Evolutionary conservation across 2,113 vertebrate genomes (phyloP).

Genomic region (Emydura subglobosa): DNA sequence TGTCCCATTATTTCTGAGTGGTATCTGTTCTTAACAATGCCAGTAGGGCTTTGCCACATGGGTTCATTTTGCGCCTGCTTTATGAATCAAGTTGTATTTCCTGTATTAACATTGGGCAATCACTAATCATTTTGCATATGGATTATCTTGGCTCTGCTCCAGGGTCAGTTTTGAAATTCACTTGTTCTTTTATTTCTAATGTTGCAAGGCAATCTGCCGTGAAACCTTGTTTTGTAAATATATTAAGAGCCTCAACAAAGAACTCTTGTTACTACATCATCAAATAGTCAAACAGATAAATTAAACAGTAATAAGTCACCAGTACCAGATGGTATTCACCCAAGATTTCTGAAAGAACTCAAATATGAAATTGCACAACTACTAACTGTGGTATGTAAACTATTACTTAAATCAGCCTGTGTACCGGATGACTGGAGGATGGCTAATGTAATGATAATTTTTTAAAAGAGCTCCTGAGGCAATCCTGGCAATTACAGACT

Average conservation of each 20-base stretch:
- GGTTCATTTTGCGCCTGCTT: neutral
- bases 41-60: neutral
- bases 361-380: neutral
- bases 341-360: neutral
- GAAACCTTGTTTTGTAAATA: neutral
- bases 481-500: neutral
- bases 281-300: neutral
- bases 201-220: slow-evolving; percentile 46
- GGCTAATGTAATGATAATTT: neutral
- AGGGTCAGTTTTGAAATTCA: slow-evolving; percentile 57
- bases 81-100: neutral
- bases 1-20: neutral
- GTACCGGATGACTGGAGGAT: neutral
- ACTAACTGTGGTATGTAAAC: neutral
- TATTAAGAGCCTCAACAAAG: neutral
- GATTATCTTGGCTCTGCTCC: slow-evolving; percentile 14
- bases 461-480: neutral
- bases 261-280: neutral
- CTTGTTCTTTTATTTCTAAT: slow-evolving; percentile 58
- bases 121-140: slow-evolving; percentile 44
- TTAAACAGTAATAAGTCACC: neutral
- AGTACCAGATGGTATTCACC: neutral
- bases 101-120: neutral
- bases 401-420: neutral
- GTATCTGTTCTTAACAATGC: neutral